Percentiles rank a stretch among this genome's conserved stretches.
Evolutionary conservation across 92 coral and sea anemone genomes (phyloP).

Genomic region (Siderastrea siderea): DNA sequence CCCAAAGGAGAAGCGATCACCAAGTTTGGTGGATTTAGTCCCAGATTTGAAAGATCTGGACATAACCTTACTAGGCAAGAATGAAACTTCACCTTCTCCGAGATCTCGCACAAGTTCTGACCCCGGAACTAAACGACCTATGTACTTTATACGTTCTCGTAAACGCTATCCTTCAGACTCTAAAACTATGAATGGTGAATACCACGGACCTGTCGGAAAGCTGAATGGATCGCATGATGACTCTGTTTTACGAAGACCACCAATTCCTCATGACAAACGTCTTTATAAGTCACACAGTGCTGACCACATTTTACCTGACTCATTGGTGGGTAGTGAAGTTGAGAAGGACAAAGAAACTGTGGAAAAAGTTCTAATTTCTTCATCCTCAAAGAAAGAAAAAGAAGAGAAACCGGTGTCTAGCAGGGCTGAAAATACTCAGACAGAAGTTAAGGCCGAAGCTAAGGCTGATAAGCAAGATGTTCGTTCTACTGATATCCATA

Average conservation of each 20-base stretch:
- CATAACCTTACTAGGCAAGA: background rate
- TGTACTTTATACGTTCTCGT: slow-evolving; percentile 30
- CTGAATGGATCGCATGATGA: slow-evolving; percentile 69
- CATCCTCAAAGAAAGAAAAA: background rate
- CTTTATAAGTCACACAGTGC: slow-evolving; percentile 85
- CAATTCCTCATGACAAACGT: slow-evolving; percentile 17
- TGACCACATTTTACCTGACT: slow-evolving; percentile 35
- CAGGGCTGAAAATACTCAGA: background rate
- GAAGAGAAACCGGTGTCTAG: background rate
- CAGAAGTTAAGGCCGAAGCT: slow-evolving; percentile 12
- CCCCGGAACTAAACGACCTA: slow-evolving; percentile 74
- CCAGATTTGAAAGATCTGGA: slow-evolving; percentile 75
- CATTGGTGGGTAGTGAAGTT: background rate
- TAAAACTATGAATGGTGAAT: slow-evolving; percentile 46
- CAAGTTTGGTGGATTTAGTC: slow-evolving; percentile 82
- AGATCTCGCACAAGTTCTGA: slow-evolving; percentile 88
- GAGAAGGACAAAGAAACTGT: background rate
- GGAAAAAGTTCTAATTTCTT: background rate
- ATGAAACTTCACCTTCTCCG: slow-evolving; percentile 1
- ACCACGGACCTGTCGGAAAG: slow-evolving; percentile 21
- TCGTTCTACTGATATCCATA: background rate
- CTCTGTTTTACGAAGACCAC: slow-evolving; percentile 59
- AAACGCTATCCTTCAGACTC: slow-evolving; percentile 59
- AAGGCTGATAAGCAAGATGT: slow-evolving; percentile 5
- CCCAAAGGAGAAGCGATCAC: slow-evolving; percentile 67